phyloP scores from a whole-genome alignment of 2,888 invertebrate genomes.

The Exephanes ischioxanthus region DNA sequence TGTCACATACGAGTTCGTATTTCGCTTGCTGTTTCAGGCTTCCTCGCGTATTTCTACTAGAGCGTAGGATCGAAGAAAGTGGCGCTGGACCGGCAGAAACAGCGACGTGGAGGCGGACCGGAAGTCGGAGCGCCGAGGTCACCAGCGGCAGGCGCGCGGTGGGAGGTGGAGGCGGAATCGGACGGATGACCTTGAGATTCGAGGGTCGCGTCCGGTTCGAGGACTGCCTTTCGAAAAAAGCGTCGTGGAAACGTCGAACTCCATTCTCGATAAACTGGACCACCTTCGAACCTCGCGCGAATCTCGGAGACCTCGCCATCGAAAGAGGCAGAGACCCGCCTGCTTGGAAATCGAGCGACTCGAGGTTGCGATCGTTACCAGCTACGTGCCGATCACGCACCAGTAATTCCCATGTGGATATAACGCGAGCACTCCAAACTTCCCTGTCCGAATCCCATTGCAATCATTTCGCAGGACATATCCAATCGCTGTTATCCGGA shows the following conservation, averaged over 20 bases:
- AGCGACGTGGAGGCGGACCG: conserved; percentile 44
- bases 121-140: conserved; percentile 56
- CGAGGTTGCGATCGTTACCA: not conserved
- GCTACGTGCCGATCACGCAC: conserved; percentile 13
- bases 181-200: conserved; percentile 49
- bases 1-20: conserved; percentile 30
- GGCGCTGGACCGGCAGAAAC: conserved; percentile 40
- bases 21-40: conserved; percentile 67
- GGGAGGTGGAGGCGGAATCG: conserved; percentile 34
- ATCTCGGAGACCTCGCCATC: conserved; percentile 26
- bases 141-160: not conserved
- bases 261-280: conserved; percentile 36
- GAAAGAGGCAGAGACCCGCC: not conserved
- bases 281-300: conserved; percentile 26
- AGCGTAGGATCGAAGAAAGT: conserved; percentile 29
- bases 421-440: conserved; percentile 8
- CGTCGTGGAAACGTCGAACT: conserved; percentile 12
- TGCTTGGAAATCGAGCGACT: not conserved
- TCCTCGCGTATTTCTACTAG: conserved; percentile 70
- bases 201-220: conserved; percentile 40
- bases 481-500: conserved; percentile 21
- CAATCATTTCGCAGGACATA: conserved; percentile 20
- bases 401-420: not conserved
- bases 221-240: conserved; percentile 51
- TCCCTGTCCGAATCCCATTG: conserved; percentile 16